Percentiles rank a stretch among this genome's conserved stretches.
Evolutionary conservation across 2,113 vertebrate species (phyloP).

Genomic region (Acinonyx jubatus): DNA sequence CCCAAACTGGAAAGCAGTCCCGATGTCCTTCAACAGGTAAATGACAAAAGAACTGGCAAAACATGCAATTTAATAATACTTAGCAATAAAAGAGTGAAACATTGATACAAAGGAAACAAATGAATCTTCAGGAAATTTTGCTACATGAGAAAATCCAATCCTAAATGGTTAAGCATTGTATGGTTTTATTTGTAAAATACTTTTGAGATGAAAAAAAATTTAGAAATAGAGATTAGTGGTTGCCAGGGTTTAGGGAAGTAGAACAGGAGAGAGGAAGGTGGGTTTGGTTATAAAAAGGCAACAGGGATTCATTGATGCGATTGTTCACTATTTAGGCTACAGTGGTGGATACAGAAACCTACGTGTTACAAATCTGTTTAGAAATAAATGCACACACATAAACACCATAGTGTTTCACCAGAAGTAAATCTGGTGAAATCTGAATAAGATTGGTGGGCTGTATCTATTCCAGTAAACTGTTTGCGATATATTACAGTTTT

Average conservation of each 20-base stretch:
- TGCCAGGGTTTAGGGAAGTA: not conserved
- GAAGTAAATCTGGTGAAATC: not conserved
- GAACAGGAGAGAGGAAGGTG: not conserved
- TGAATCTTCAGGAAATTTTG: not conserved
- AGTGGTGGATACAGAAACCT: not conserved
- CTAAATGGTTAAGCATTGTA: not conserved
- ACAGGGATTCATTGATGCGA: not conserved
- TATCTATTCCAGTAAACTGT: not conserved
- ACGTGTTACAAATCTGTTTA: not conserved
- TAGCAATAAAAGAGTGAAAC: not conserved
- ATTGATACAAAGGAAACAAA: not conserved
- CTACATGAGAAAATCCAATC: not conserved
- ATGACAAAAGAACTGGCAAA: not conserved
- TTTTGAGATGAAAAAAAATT: not conserved
- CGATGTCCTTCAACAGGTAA: not conserved
- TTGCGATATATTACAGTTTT: not conserved
- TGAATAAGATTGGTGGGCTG: not conserved
- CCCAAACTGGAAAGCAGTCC: not conserved
- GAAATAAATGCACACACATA: not conserved
- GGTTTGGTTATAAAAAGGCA: not conserved
- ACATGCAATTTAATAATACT: not conserved
- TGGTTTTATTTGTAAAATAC: not conserved
- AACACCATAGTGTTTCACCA: not conserved
- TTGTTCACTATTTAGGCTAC: not conserved
- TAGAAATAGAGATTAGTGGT: not conserved